Base-by-base conservation (phyloP, 1,140 invertebrate genomes). In the Bombus affinis region DNA sequence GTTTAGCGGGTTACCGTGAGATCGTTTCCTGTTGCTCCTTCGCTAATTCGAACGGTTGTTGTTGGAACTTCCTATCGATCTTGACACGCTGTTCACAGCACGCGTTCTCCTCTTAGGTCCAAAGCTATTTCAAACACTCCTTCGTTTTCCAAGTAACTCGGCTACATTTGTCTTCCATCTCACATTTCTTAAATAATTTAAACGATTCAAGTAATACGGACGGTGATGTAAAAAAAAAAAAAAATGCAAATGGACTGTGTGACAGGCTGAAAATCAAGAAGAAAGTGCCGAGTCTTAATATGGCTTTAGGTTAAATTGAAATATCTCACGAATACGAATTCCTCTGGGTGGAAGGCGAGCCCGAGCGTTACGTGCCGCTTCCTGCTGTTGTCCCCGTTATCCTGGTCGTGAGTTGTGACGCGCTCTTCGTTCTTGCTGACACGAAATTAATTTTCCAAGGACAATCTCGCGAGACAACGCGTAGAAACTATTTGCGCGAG, bases 381-480 rank as follows among this genome's bases (percentile, higher is more conserved):
- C 22, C 13, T 57, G 73, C 25, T 35, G 12, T 25, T 66, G 65
- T 39, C 28, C 47, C 13, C 47, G 35, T 72, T 59, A 32, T 37
- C 35, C 57, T 80, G 12, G 32, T 47, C 35, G 77, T 39, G 37
- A 57, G 44, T 39, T 39, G 39, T 59, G 68, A 80, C 53, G n/a
- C 37, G 37, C 28, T n/a, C 73, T 75, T 76, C 39, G 37, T 65
- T 44, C 37, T n/a, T 66, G 35, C 37, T 42, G 75, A 28, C 75
- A n/a, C 32, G 42, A 73, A 42, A 85, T 81, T 80, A 80, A 85
- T 85, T 85, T 74, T 57, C 83, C 66, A 28, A 18, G 70, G 47
- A 81, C 25, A 72, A 81, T 72, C 70, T 71, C 28, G 39, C n/a
- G 65, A 42, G 57, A 62, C 65, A 35, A 10, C 37, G 22, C 44